A percentile compares a stretch with the other conserved stretches of the same genome.
phyloP scores from a whole-genome alignment of 2,888 invertebrate species.

The Chelonus formosanus region DNA sequence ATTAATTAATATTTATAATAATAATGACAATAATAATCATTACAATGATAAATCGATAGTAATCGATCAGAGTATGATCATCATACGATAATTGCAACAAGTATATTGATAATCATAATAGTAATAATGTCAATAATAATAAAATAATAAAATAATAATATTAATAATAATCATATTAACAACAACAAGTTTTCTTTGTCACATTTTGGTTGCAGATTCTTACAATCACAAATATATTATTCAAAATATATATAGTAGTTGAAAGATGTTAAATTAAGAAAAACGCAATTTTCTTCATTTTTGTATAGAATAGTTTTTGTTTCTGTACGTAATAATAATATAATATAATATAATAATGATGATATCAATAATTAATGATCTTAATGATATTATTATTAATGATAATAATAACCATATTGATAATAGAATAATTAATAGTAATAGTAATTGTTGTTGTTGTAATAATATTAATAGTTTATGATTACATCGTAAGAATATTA shows the following conservation, averaged over 20 bases:
- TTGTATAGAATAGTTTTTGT: constrained; percentile 46
- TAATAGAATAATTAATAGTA: too few relatives aligned
- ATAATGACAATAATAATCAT: constrained; percentile 51
- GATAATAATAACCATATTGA: too few relatives aligned
- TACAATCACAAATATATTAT: constrained; percentile 66
- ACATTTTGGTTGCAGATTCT: constrained; percentile 66
- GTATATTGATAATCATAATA: constrained; percentile 49
- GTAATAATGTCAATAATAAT: constrained; percentile 46
- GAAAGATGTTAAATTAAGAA: constrained; percentile 62
- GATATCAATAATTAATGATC: too few relatives aligned
- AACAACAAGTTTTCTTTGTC: constrained; percentile 65
- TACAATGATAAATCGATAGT: constrained; percentile 37
- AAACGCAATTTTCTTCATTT: constrained; percentile 48
- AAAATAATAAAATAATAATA: constrained; percentile 45
- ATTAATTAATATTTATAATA: constrained; percentile 50
- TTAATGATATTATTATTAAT: too few relatives aligned
- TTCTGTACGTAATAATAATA: constrained; percentile 59
- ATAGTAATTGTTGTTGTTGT: too few relatives aligned
- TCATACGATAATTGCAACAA: constrained; percentile 59
- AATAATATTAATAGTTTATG: too few relatives aligned
- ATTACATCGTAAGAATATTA: too few relatives aligned
- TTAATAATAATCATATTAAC: constrained; percentile 64
- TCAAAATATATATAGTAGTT: constrained; percentile 61
- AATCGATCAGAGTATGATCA: constrained; percentile 21
- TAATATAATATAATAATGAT: not conserved